phyloP scores from a whole-genome alignment of 2,113 vertebrate species.

The Vombatus ursinus region DNA sequence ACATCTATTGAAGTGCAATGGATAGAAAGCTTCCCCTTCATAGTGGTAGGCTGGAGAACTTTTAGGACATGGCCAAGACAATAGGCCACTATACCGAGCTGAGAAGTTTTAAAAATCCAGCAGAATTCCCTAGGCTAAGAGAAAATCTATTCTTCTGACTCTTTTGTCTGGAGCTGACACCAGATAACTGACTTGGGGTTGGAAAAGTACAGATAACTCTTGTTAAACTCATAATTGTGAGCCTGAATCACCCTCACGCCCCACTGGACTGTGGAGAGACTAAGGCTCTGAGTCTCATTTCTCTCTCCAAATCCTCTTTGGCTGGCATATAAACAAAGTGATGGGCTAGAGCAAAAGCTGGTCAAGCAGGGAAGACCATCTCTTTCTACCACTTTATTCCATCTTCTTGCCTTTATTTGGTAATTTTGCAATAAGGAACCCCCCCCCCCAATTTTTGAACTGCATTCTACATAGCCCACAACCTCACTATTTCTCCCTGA shows the following conservation, averaged over 20 bases:
- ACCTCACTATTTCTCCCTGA: background rate
- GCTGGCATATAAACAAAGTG: background rate
- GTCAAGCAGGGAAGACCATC: background rate
- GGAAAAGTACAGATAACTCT: background rate
- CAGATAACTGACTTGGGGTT: background rate
- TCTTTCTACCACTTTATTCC: background rate
- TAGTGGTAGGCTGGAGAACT: background rate
- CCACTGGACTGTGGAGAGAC: background rate
- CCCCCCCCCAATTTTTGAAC: too few relatives aligned
- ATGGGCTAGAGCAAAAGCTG: background rate
- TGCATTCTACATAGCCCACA: too few relatives aligned
- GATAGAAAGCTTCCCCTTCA: background rate
- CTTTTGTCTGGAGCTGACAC: background rate
- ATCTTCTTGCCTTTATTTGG: background rate
- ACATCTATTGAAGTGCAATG: background rate
- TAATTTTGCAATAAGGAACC: background rate
- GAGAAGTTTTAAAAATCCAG: background rate
- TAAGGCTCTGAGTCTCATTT: background rate
- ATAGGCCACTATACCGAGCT: background rate
- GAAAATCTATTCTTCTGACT: background rate
- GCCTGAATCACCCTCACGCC: background rate
- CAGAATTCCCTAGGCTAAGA: background rate
- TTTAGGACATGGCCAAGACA: background rate
- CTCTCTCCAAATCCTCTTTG: background rate
- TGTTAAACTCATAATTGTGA: background rate